A percentile compares a stretch with the other conserved stretches of the same genome.
Evolutionary conservation across 37 sponge, comb jelly and placozoan species (phyloP).

Genomic region (Axinella damicornis): DNA sequence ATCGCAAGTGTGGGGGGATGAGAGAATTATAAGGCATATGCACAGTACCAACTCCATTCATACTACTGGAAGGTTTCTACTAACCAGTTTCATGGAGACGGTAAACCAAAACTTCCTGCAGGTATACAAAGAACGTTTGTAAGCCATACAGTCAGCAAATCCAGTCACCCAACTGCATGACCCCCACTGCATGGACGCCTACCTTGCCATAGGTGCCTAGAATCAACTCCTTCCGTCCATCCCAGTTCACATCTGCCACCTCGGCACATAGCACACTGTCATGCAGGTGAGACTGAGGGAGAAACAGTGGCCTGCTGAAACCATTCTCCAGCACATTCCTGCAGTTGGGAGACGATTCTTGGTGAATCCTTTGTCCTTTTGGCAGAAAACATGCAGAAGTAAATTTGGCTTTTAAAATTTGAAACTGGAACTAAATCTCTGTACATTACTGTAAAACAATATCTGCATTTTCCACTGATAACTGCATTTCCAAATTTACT

Average conservation of each 20-base stretch:
- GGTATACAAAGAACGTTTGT: not conserved
- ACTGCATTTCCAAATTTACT: too few species aligned
- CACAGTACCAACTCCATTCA: too few species aligned
- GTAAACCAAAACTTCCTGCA: conserved; percentile 58
- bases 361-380: too few species aligned
- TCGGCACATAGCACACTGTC: conserved; percentile 83
- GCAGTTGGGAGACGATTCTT: not conserved
- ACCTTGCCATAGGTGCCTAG: conserved; percentile 91
- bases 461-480: too few species aligned
- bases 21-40: too few species aligned
- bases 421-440: too few species aligned
- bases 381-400: too few species aligned
- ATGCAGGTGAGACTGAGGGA: conserved; percentile 64
- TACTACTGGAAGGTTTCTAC: too few species aligned
- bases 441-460: too few species aligned
- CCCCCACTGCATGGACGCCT: not conserved
- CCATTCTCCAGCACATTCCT: conserved; percentile 64
- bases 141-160: not conserved
- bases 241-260: conserved; percentile 80
- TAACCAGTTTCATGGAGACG: conserved; percentile 13
- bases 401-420: too few species aligned
- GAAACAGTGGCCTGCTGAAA: conserved; percentile 29
- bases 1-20: not conserved
- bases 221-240: conserved; percentile 72
- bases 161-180: not conserved